Base-by-base conservation (phyloP, 2,888 invertebrate species). In the Argyra leucocephala region DNA sequence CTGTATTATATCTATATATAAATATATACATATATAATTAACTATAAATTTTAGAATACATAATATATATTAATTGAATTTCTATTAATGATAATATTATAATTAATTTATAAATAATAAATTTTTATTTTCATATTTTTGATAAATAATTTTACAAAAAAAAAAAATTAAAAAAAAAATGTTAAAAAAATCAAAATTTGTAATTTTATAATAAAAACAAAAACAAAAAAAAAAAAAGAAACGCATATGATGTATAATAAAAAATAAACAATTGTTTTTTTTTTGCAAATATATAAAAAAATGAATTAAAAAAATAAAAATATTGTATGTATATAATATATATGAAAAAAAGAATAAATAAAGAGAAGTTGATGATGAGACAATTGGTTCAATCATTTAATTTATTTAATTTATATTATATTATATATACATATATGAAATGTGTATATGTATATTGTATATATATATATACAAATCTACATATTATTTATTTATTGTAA, bases 351-450 rank as follows among this genome's bases (percentile, higher is more conserved):
- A 26, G 7, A 31, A 48, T 48, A 48, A 48, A 48, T 48, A 48
- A 48, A 48, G 48, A 48, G 66, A 69, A 68, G 70, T n/a, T n/a
- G n/a, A n/a, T n/a, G n/a, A 69, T 71, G 74, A 73, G 74, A 75
- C 69, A 77, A 77, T 76, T 75, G 74, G 67, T 67, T 74, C 76
- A 76, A 78, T 78, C 78, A 76, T 71, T 74, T 75, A 76, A 78
- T 78, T 76, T 72, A 76, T 71, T 68, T 71, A 72, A 68, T 73
- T 71, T 48, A 48, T 48, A 37, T 31, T 37, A 48, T 48, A 48
- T 48, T 48, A 31, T 31, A 31, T 31, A 48, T 48, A 48, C 18
- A 48, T 48, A 12, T 48, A 48, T 48, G 18, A 18, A 48, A 12
- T 48, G 5, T 48, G 15, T 18, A 48, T 48, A 18, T 48, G 48